A percentile compares a stretch with the other conserved stretches of the same genome.
Conservation (phyloP, 2,888 invertebrate genomes). For the Melanostoma mellinum region DNA sequence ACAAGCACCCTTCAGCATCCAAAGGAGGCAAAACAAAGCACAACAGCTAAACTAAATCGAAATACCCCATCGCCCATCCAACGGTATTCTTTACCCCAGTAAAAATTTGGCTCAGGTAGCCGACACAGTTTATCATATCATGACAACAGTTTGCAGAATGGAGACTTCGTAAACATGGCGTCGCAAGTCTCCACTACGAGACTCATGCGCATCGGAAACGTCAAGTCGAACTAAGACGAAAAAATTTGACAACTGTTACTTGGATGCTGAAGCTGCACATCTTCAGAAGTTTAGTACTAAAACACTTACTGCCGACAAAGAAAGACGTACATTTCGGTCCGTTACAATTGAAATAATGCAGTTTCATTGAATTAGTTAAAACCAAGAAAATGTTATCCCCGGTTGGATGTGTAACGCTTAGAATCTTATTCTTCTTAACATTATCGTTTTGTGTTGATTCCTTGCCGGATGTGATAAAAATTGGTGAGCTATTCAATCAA, state of each 20-base stretch:
- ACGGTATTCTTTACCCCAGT: not conserved
- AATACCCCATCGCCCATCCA: not conserved
- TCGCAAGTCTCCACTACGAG: constrained; percentile 39
- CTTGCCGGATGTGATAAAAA: constrained; percentile 80
- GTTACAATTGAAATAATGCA: constrained; percentile 35
- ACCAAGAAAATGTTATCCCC: constrained; percentile 36
- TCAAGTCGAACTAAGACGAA: constrained; percentile 25
- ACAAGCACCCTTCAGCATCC: constrained; percentile 36
- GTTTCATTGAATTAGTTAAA: constrained; percentile 5
- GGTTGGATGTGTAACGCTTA: constrained; percentile 3
- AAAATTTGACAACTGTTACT: constrained; percentile 67
- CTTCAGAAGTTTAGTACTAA: constrained; percentile 53
- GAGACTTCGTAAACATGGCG: constrained; percentile 60
- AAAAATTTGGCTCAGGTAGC: constrained; percentile 30
- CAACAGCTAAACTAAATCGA: constrained; percentile 13
- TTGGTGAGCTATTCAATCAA: constrained; percentile 76
- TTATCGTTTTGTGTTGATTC: constrained; percentile 64
- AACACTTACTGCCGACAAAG: constrained; percentile 41
- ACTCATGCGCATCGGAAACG: constrained; percentile 58
- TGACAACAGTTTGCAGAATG: constrained; percentile 25
- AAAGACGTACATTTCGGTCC: constrained; percentile 6
- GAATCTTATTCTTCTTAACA: constrained; percentile 36
- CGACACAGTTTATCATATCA: not conserved
- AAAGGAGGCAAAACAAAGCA: not conserved
- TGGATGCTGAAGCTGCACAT: constrained; percentile 69